Evolutionary conservation across 2,797 vertebrate genomes (phyloP), one percentile per base, ranked within the genome.

Genomic region (Cottoperca gobio): DNA sequence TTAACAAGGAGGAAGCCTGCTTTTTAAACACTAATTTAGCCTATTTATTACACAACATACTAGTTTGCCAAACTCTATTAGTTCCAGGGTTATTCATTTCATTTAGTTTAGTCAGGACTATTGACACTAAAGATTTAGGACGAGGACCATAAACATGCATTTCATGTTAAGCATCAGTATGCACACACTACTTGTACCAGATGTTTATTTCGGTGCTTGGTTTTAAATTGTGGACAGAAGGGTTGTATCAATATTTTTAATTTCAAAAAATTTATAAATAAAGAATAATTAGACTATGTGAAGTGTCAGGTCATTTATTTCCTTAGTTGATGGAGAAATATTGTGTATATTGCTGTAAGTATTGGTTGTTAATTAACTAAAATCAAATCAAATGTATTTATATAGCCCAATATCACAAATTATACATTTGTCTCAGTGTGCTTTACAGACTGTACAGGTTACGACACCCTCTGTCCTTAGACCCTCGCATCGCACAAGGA

Each of bases 221-320:
- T n/a, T n/a, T n/a, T n/a, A n/a, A n/a, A n/a, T n/a, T 52, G 1
- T 40, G 19, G n/a, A n/a, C n/a, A n/a, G n/a, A n/a, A n/a, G n/a
- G n/a, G n/a, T n/a, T 42, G 0, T 42, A 42, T 42, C 0, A 42
- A 42, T 17, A 17, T 42, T n/a, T n/a, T n/a, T n/a, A n/a, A 42
- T 42, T 42, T 42, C 40, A n/a, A 42, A 40, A 0, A 48, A 0
- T 21, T 45, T 0, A 48, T 48, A 42, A 0, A 0, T 40, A 42
- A 42, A 42, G 9, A 21, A 23, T 48, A 48, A 48, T n/a, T 48
- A 10, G n/a, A 48, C 45, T 46, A 10, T 23, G 48, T 48, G 45
- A 48, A 48, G 45, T 0, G n/a, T 45, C 45, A 48, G 45, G n/a
- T 48, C 48, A 0, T 0, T 46, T 23, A 46, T 23, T 23, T 48